phyloP scores from a whole-genome alignment of 2,113 vertebrate genomes.

The Canis aureus region DNA sequence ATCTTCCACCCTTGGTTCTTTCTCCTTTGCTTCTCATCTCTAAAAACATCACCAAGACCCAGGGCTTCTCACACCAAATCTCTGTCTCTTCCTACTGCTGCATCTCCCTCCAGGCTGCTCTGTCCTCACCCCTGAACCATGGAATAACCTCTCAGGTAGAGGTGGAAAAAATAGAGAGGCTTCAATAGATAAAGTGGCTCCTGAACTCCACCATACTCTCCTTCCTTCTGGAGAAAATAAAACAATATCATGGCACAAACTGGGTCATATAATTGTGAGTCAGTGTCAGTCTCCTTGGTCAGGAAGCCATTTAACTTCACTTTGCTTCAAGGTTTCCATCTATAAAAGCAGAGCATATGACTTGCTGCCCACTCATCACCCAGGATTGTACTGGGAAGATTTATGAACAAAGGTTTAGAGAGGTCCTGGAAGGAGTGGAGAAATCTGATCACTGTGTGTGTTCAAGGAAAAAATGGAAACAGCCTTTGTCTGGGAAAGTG shows the following conservation, averaged over 20 bases:
- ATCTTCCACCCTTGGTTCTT: not conserved
- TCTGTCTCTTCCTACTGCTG: not conserved
- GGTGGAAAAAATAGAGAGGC: not conserved
- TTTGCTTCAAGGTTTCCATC: slow-evolving; percentile 2
- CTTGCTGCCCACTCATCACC: not conserved
- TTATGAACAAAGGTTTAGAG: not conserved
- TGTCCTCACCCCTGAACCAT: not conserved
- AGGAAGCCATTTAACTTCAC: slow-evolving; percentile 10
- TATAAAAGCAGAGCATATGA: not conserved
- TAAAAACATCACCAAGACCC: not conserved
- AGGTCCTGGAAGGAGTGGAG: not conserved
- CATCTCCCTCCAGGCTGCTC: not conserved
- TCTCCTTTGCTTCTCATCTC: not conserved
- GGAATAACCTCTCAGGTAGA: not conserved
- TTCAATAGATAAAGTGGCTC: not conserved
- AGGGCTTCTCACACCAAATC: not conserved
- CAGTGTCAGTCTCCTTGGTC: not conserved
- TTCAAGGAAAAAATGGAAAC: not conserved
- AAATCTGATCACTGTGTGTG: not conserved
- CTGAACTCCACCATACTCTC: not conserved
- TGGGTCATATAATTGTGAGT: not conserved
- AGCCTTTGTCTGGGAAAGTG: not conserved
- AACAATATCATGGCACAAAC: not conserved
- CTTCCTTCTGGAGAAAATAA: not conserved
- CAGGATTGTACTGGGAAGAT: not conserved